Evolutionary conservation across 1,140 invertebrate species (phyloP).

Genomic region (Pseudomyrmex pallidus): DNA sequence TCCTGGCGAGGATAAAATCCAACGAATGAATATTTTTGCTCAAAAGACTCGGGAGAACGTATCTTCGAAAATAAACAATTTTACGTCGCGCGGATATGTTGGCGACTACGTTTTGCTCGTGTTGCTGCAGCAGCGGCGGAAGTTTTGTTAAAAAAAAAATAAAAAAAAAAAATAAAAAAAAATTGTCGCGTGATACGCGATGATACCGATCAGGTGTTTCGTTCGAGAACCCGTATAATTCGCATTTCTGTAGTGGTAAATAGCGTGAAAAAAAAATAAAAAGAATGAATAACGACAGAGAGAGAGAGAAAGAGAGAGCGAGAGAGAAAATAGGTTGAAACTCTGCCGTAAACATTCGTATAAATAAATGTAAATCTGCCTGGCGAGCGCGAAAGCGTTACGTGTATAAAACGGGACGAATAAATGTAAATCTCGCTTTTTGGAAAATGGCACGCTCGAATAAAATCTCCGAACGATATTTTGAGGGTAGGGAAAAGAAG

Average conservation of each 20-base stretch:
- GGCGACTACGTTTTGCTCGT: constrained; percentile 5
- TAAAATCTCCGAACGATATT: constrained; percentile 56
- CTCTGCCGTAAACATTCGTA: constrained; percentile 47
- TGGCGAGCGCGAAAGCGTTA: constrained; percentile 19
- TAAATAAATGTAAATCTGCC: constrained; percentile 63
- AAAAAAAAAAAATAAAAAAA: constrained; percentile 34
- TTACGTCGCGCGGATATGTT: constrained; percentile 31
- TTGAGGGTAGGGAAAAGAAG: not conserved
- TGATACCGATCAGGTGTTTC: constrained; percentile 55
- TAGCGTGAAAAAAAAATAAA: not conserved
- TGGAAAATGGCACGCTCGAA: constrained; percentile 27
- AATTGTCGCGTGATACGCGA: constrained; percentile 46
- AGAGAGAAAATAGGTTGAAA: constrained; percentile 51
- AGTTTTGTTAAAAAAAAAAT: constrained; percentile 19
- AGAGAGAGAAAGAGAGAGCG: constrained; percentile 14
- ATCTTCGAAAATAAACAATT: constrained; percentile 49
- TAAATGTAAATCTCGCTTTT: constrained; percentile 51
- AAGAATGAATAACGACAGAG: no score
- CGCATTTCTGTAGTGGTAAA: constrained; percentile 44
- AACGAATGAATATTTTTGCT: constrained; percentile 34
- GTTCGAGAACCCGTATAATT: constrained; percentile 57
- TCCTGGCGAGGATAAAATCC: constrained; percentile 22
- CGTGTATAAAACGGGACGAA: constrained; percentile 39
- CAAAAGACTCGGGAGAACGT: constrained; percentile 19
- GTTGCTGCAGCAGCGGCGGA: not conserved